Base-by-base conservation (phyloP, 2,113 vertebrate species). In the Murina feae region DNA sequence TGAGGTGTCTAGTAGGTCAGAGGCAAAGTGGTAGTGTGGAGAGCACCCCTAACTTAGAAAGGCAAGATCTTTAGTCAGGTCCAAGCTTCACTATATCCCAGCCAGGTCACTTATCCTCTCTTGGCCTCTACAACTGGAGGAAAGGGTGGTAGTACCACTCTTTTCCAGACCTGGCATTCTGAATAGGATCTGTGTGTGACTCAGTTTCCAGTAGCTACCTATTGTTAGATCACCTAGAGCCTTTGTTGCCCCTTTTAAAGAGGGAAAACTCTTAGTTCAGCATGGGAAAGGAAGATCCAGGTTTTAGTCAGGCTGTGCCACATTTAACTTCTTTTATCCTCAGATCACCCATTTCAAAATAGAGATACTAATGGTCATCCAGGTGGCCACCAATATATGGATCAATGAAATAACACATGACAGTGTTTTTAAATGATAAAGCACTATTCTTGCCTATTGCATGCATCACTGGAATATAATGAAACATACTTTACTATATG, bases 81-180 rank as follows among this genome's bases (percentile, higher is more conserved):
- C 53, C 4, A 49, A 8, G 13, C 75, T 71, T 44, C 49, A 13
- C 23, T 0, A 0, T 9, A 6, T 75, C 13, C 49, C 44, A 53
- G 25, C 47, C 69, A 63, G 1, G 21, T 6, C 39, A 4, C 18
- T 47, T 3, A 6, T 32, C 42, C 63, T 72, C 14, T 68, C 55
- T 21, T 39, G 18, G 42, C 66, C 69, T 91, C 49, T 75, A 10
- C 2, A 0, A 25, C 0, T 10, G 35, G 25, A 44, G 47, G 28
- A 18, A 12, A 23, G 13, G 17, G 3, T 1, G 0, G 39, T 11
- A 0, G 1, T 1, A 30, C 68, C 12, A 3, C n/a, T 30, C 78
- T 17, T 58, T 58, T 28, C n/a, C 35, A 32, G 60, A 63, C 16
- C 55, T 42, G 20, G 18, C 32, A 12, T 51, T 30, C 12, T 18